phyloP scores from a whole-genome alignment of 1,140 invertebrate species.

The Condylostylus longicornis region DNA sequence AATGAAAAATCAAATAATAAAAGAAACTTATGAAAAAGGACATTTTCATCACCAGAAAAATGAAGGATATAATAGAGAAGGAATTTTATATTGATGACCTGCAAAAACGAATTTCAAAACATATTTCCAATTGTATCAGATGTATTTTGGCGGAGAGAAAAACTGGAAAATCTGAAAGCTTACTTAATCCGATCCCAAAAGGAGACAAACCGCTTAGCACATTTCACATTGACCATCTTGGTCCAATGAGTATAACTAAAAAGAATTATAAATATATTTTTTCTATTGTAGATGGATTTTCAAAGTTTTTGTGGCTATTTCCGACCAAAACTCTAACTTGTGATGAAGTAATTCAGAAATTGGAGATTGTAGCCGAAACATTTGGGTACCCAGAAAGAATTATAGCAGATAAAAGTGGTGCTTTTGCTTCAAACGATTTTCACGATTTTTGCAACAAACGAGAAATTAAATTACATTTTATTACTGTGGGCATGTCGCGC shows the following conservation, averaged over 20 bases:
- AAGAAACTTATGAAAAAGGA: constrained; percentile 19
- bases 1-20: constrained; percentile 18
- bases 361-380: constrained; percentile 12
- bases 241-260: constrained; percentile 16
- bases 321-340: constrained; percentile 9
- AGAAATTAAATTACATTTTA: constrained; percentile 12
- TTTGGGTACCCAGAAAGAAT: constrained; percentile 21
- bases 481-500: constrained; percentile 19
- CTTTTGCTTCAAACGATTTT: constrained; percentile 16
- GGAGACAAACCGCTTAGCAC: constrained; percentile 13
- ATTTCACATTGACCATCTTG: constrained; percentile 7
- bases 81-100: constrained; percentile 29
- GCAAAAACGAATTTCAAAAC: constrained; percentile 16
- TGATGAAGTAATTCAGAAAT: constrained; percentile 14
- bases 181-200: constrained; percentile 18
- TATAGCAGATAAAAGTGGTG: constrained; percentile 1
- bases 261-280: constrained; percentile 32
- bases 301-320: constrained; percentile 30
- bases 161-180: constrained; percentile 28
- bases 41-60: constrained; percentile 29
- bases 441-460: constrained; percentile 16
- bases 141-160: constrained; percentile 19
- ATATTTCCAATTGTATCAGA: constrained; percentile 18
- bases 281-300: too few relatives aligned
- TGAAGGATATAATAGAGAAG: constrained; percentile 20